phyloP scores from a whole-genome alignment of 53 echinoderm and acorn worm species.

The Antedon mediterranea region DNA sequence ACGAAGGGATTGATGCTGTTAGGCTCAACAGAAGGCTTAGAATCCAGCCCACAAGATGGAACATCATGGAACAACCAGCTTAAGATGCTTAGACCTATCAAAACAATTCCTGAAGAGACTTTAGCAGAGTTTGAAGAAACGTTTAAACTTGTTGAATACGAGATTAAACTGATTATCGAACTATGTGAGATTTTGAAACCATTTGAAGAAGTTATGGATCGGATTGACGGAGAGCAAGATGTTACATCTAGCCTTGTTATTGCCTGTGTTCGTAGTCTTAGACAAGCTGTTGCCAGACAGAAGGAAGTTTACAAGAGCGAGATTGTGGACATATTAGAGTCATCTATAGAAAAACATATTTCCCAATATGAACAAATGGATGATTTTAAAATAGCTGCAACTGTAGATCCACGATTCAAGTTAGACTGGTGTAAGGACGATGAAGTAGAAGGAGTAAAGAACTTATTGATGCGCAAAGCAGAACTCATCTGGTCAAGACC shows the following conservation, averaged over 20 bases:
- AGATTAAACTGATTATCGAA: not conserved
- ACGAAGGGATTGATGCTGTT: not conserved
- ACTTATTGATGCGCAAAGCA: not conserved
- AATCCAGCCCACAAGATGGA: not conserved
- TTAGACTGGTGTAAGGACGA: conserved; percentile 13
- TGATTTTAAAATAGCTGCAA: conserved; percentile 9
- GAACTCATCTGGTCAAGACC: too few species aligned
- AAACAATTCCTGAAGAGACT: not conserved
- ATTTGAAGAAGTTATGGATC: not conserved
- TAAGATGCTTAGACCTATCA: not conserved
- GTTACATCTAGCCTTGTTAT: not conserved
- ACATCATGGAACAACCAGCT: not conserved
- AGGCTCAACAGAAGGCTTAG: not conserved
- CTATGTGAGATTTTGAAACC: not conserved
- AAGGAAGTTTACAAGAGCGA: not conserved
- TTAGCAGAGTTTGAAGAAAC: not conserved
- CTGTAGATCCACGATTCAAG: conserved; percentile 10
- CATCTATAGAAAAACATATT: conserved; percentile 10
- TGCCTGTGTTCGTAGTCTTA: not conserved
- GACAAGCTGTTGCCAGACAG: not conserved
- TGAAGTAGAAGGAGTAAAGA: not conserved
- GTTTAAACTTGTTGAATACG: not conserved
- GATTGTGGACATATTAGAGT: not conserved
- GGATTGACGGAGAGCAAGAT: not conserved
- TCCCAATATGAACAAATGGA: conserved; percentile 6